Conservation (phyloP, 64 coral and sea anemone genomes). For the Anthopleura sola region DNA sequence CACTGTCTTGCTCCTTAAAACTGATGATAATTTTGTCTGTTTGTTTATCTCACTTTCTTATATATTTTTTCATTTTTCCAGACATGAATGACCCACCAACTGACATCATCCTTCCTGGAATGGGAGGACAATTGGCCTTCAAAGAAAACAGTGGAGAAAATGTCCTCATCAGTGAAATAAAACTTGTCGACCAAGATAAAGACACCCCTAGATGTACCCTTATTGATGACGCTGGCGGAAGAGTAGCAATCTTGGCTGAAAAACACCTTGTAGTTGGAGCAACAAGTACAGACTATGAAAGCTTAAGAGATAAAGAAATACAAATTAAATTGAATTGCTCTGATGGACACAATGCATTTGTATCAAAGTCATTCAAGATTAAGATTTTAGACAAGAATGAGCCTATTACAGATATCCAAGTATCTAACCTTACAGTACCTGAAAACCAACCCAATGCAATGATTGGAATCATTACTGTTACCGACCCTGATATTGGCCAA, state of each 20-base stretch:
- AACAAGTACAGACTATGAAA: slow-evolving; percentile 55
- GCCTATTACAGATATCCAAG: slow-evolving; percentile 39
- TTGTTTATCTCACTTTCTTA: background rate
- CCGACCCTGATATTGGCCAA: slow-evolving; percentile 67
- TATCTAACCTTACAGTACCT: slow-evolving; percentile 25
- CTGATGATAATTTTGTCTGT: background rate
- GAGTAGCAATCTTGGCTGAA: slow-evolving; percentile 33
- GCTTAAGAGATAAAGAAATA: slow-evolving; percentile 31
- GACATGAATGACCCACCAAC: slow-evolving; percentile 90
- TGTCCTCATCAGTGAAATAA: slow-evolving; percentile 61
- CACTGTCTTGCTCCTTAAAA: background rate
- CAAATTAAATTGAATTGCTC: slow-evolving; percentile 66
- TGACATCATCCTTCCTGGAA: slow-evolving; percentile 46
- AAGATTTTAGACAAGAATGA: slow-evolving; percentile 85
- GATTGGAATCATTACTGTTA: slow-evolving; percentile 66
- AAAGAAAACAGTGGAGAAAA: slow-evolving; percentile 62
- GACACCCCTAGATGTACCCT: slow-evolving; percentile 46
- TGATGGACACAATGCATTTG: slow-evolving; percentile 52
- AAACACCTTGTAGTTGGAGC: slow-evolving; percentile 53
- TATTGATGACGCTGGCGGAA: slow-evolving; percentile 38
- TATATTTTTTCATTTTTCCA: background rate
- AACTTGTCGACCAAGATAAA: slow-evolving; percentile 71
- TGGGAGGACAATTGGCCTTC: slow-evolving; percentile 2
- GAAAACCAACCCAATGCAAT: slow-evolving; percentile 68
- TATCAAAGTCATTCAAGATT: slow-evolving; percentile 49